phyloP scores from a whole-genome alignment of 2,797 vertebrate species.

The Thunnus albacares region DNA sequence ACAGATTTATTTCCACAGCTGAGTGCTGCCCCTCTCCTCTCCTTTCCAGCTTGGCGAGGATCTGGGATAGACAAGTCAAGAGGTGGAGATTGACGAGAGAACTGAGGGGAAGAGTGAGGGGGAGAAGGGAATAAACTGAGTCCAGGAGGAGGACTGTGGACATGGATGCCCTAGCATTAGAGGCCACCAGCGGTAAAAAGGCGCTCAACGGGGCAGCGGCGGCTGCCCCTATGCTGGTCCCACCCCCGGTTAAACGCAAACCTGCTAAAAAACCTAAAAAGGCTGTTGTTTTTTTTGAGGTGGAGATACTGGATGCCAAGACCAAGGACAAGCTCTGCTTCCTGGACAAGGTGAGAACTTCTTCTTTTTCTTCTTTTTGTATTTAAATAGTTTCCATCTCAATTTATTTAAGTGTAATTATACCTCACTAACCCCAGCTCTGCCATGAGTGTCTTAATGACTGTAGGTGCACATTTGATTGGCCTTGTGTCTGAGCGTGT shows the following conservation, averaged over 20 bases:
- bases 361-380: background rate
- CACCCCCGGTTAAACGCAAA: conserved; percentile 83
- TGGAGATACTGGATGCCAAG: conserved; percentile 97
- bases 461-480: background rate
- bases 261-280: conserved; percentile 92
- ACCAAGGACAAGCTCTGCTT: conserved; percentile 97
- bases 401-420: background rate
- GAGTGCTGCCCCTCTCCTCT: conserved; percentile 68
- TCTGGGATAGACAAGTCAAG: conserved; percentile 52
- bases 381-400: background rate
- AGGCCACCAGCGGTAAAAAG: conserved; percentile 84
- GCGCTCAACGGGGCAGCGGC: conserved; percentile 58
- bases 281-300: conserved; percentile 96
- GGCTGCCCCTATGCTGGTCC: background rate
- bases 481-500: background rate
- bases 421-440: background rate
- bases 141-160: conserved; percentile 74
- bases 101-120: conserved; percentile 38
- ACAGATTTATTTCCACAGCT: conserved; percentile 87
- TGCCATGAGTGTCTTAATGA: background rate
- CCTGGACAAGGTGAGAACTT: conserved; percentile 92
- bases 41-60: conserved; percentile 39
- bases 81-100: conserved; percentile 48
- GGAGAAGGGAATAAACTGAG: conserved; percentile 43
- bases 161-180: conserved; percentile 87